Evolutionary conservation across 2,888 invertebrate species (phyloP), one percentile per base, ranked within the genome.

Genomic region (Brenthis ino): DNA sequence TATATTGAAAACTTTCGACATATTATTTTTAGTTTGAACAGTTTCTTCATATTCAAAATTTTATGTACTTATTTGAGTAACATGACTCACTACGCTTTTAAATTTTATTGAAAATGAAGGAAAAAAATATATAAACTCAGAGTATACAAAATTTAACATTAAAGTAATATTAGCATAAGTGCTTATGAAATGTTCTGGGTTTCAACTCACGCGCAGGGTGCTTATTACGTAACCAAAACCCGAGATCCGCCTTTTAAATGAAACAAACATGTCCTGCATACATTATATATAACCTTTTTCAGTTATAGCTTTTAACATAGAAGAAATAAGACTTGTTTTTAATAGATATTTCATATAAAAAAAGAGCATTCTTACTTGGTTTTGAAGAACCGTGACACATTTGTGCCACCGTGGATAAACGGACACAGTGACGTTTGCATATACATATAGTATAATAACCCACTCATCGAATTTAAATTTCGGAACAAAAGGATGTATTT

Each of bases 391-490:
- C 88, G 85, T 89, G 86, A 84, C 87, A 83, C 81, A 80, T 85
- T 86, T 86, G 84, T 87, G 85, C 80, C 81, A 88, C 89, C 91
- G 87, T 90, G 87, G 79, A 85, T 88, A 91, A 91, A 89, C 82
- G 88, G 85, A 85, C 89, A 85, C 77, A 86, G 74, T 76, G 74
- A 75, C 82, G 81, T 78, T 82, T 86, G 84, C 83, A 88, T 85
- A 85, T 81, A 84, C 82, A 85, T 84, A 85, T 70, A 70, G 64
- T 66, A 71, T 66, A 64, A 74, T 66, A 68, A 68, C 64, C 54
- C 51, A 70, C 65, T 66, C 68, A 66, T 70, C 75, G 77, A 80
- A 85, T 63, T 72, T 72, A 60, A 69, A 64, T 69, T 65, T 60
- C 50, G 57, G 67, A 37, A 71, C 70, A 70, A 70, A 70, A 67